Base-by-base conservation (phyloP, 2,113 vertebrate genomes). In the Synodontis membranacea region DNA sequence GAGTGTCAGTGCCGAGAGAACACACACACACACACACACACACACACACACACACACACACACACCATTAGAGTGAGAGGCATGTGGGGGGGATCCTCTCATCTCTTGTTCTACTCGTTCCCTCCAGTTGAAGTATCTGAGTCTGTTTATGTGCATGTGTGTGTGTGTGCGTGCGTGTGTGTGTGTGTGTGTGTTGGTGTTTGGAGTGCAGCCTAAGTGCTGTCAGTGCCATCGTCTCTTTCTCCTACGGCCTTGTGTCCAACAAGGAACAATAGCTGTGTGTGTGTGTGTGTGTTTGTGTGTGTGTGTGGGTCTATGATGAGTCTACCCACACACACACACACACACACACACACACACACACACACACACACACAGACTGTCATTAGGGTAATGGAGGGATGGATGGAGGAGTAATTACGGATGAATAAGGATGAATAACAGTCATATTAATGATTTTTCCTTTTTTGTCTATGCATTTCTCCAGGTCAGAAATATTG, bases 11-110 rank as follows among this genome's bases (percentile, higher is more conserved):
- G n/a, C 68, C 4, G 44, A 75, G 72, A 74, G 39, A 74, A 86
- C 62, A 89, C 86, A 89, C 48, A 62, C 84, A 42, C 83, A 83
- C 80, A 88, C 83, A 86, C 66, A 64, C 76, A 56, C 60, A 82
- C 37, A 82, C 58, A 52, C 39, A 81, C 23, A 68, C 39, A 34
- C 64, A 80, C 50, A 87, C 82, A 74, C 58, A 39, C 21, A 56
- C 31, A 80, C 79, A 62, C 58, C 37, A 75, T 58, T 74, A 84
- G n/a, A 50, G 56, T 64, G 54, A 64, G 72, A 85, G 56, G 5
- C 37, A 5, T 80, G 54, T 44, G 42, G 42, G 68, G 60, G 72
- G 70, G 52, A 37, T 79, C 42, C 19, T 79, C 84, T 85, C 58
- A 85, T 79, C 84, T 66, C 25, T 46, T 74, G 64, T 74, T 84